phyloP scores from a whole-genome alignment of 2,888 invertebrate genomes.

The Drosophila anomelani region DNA sequence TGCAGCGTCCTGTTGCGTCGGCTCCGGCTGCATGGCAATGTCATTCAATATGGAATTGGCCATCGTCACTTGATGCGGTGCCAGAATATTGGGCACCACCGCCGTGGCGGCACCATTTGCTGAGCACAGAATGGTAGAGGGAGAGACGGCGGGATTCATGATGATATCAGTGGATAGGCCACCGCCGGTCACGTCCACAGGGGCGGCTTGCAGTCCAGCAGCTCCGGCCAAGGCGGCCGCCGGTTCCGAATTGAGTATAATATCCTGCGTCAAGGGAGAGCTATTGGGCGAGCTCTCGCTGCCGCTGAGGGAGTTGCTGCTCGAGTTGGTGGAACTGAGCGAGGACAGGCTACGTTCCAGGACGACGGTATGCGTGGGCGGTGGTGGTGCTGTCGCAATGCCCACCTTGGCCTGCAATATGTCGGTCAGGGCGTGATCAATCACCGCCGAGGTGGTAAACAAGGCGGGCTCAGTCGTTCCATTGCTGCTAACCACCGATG shows the following conservation, averaged over 20 bases:
- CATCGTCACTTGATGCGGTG: conserved; percentile 83
- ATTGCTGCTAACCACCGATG: conserved; percentile 67
- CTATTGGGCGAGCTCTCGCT: conserved; percentile 73
- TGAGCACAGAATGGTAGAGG: conserved; percentile 86
- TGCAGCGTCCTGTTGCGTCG: conserved; percentile 82
- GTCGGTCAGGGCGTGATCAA: conserved; percentile 81
- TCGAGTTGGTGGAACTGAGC: conserved; percentile 81
- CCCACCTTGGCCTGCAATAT: conserved; percentile 75
- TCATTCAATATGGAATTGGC: conserved; percentile 83
- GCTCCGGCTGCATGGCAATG: conserved; percentile 81
- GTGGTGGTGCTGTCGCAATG: conserved; percentile 29
- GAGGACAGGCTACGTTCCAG: conserved; percentile 84
- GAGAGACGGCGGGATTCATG: conserved; percentile 87
- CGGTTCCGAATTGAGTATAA: conserved; percentile 84
- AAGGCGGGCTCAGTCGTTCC: conserved; percentile 67
- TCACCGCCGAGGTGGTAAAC: conserved; percentile 67
- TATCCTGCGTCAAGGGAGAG: conserved; percentile 84
- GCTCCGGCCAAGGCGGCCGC: conserved; percentile 76
- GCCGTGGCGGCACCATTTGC: conserved; percentile 81
- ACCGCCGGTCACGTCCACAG: conserved; percentile 48
- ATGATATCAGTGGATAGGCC: conserved; percentile 86
- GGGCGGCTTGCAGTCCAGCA: conserved; percentile 61
- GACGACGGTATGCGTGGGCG: conserved; percentile 47
- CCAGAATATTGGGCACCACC: conserved; percentile 81
- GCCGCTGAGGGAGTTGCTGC: conserved; percentile 54